These are phyloP conservation scores for Drosophila gaucha DNA, from an alignment of 2,888 invertebrate species.

Conservation along the genomic window DNA sequence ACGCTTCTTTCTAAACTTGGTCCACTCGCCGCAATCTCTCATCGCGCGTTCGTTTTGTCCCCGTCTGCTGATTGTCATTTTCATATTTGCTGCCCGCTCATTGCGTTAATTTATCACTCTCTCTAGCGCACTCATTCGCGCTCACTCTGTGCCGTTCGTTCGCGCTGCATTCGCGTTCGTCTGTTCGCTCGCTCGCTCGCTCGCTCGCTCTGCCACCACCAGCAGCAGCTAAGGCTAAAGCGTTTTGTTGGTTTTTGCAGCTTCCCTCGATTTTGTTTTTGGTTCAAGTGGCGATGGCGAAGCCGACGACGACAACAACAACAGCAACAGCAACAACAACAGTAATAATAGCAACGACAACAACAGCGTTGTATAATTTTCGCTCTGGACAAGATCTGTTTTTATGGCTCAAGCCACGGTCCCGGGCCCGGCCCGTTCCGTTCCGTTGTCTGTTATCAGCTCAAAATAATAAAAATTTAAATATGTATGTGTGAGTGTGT, in stretches of 20 bases:
- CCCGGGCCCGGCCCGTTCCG: slow-evolving; percentile 48
- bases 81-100: slow-evolving; percentile 44
- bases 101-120: slow-evolving; percentile 56
- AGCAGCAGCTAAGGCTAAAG: slow-evolving; percentile 53
- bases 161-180: slow-evolving; percentile 26
- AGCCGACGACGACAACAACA: slow-evolving; percentile 12
- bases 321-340: background rate
- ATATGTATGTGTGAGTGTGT: slow-evolving; percentile 47
- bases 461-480: slow-evolving; percentile 81
- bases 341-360: slow-evolving; percentile 1
- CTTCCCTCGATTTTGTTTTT: slow-evolving; percentile 71
- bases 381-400: slow-evolving; percentile 77
- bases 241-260: slow-evolving; percentile 68
- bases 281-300: slow-evolving; percentile 72
- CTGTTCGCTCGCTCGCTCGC: slow-evolving; percentile 6
- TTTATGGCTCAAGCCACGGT: slow-evolving; percentile 75
- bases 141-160: slow-evolving; percentile 7
- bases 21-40: slow-evolving; percentile 65
- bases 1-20: slow-evolving; percentile 76
- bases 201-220: slow-evolving; percentile 40
- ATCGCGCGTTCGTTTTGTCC: slow-evolving; percentile 39
- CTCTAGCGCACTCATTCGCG: slow-evolving; percentile 12
- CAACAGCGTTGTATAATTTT: slow-evolving; percentile 63
- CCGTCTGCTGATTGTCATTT: slow-evolving; percentile 68
- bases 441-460: slow-evolving; percentile 78